Percentiles rank a stretch among this genome's conserved stretches.
phyloP scores from a whole-genome alignment of 2,797 vertebrate species.

The Arrhamphus sclerolepis region DNA sequence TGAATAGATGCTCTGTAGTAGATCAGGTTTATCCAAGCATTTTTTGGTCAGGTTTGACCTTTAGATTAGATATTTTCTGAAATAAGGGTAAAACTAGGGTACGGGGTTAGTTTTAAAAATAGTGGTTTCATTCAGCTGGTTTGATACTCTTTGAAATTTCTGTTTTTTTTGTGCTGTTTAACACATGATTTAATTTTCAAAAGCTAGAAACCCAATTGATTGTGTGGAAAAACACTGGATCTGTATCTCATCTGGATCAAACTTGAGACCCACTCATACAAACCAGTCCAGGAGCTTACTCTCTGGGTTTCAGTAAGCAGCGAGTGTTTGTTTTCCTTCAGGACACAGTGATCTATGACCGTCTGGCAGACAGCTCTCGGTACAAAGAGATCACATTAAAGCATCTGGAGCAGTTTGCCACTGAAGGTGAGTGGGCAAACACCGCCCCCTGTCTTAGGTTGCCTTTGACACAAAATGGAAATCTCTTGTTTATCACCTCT shows the following conservation, averaged over 20 bases:
- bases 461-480: not conserved
- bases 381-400: conserved; percentile 98
- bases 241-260: not conserved
- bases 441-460: conserved; percentile 57
- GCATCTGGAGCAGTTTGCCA: conserved; percentile 98
- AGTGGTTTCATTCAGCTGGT: too few relatives aligned
- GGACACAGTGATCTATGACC: conserved; percentile 98
- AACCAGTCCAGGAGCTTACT: conserved; percentile 17
- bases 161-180: too few relatives aligned
- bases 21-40: too few relatives aligned
- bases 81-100: too few relatives aligned
- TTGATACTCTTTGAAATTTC: too few relatives aligned
- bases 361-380: conserved; percentile 93
- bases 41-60: too few relatives aligned
- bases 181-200: too few relatives aligned
- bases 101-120: too few relatives aligned
- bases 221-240: too few relatives aligned
- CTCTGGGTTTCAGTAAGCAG: conserved; percentile 39
- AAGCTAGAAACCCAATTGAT: too few relatives aligned
- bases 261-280: not conserved
- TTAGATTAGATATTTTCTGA: too few relatives aligned
- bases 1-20: not conserved
- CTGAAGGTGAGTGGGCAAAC: conserved; percentile 87
- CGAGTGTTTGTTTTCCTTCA: conserved; percentile 73
- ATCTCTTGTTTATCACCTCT: not conserved